These are phyloP conservation scores for Synanthedon formicaeformis DNA, from an alignment of 2,888 invertebrate genomes.

Conservation along the genomic window DNA sequence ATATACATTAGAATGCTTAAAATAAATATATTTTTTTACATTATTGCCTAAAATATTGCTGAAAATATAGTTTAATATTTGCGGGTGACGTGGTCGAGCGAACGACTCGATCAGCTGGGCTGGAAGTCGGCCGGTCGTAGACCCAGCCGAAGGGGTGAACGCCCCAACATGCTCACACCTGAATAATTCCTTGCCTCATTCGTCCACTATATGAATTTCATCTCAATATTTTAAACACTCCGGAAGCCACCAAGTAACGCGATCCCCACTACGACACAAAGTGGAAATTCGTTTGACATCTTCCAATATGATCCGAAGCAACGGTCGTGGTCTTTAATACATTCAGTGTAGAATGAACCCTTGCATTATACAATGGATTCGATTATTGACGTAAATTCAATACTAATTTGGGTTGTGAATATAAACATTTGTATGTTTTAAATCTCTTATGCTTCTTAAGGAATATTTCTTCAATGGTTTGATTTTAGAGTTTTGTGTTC, in stretches of 20 bases:
- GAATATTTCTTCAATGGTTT: too few species aligned
- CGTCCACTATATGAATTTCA: constrained; percentile 51
- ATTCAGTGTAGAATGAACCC: background rate
- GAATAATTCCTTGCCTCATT: constrained; percentile 59
- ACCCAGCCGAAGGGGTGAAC: constrained; percentile 45
- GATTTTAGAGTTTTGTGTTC: too few species aligned
- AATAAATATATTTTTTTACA: too few species aligned
- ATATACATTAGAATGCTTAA: too few species aligned
- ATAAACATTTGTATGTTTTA: too few species aligned
- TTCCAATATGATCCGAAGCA: constrained; percentile 12
- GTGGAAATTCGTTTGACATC: constrained; percentile 24
- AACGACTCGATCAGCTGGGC: constrained; percentile 48
- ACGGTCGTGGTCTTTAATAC: constrained; percentile 13
- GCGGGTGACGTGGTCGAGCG: constrained; percentile 21
- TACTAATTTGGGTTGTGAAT: background rate
- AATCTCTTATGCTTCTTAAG: too few species aligned
- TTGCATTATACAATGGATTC: constrained; percentile 3
- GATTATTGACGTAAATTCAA: background rate
- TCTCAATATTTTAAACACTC: constrained; percentile 50
- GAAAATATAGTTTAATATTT: background rate
- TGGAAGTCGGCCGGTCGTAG: constrained; percentile 61
- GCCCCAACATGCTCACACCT: constrained; percentile 43
- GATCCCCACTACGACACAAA: constrained; percentile 7
- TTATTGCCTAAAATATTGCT: background rate
- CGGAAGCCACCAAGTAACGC: constrained; percentile 26